Base-by-base conservation (phyloP, 2,113 vertebrate species). In the Hippoglossus stenolepis region DNA sequence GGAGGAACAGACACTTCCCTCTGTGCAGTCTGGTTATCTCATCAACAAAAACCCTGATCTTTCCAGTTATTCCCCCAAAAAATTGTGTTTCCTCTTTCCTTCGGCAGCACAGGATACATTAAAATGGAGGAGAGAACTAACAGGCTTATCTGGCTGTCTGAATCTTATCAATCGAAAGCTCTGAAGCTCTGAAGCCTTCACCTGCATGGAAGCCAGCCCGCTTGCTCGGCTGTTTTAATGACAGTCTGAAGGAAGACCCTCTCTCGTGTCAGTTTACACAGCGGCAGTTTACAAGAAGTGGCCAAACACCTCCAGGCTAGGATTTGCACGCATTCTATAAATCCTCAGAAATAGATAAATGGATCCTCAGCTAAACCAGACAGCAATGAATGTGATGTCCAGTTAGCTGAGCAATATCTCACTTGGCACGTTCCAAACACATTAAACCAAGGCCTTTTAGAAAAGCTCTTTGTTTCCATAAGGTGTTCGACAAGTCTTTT, bases 401-500 rank as follows among this genome's bases (percentile, higher is more conserved):
- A 80, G 79, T 85, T 84, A 80, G 75, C 82, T 71, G 82, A 80
- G 85, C 53, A 80, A 85, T 84, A 89, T 79, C 81, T 73, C 56
- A 78, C 71, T 14, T 58, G 24, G 73, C 81, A 85, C 64, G 5
- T 75, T 71, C 58, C 66, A 73, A 69, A 73, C 73, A 24, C 65
- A 28, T 71, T 57, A 68, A 79, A 80, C 75, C 38, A 49, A 80
- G 64, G 83, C 73, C 47, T 86, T 84, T 68, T 68, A 43, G 83
- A 75, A 77, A 75, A 67, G 64, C 60, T 80, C 79, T 94, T 92
- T 93, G 90, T 93, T 90, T 86, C 84, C 83, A 84, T 70, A 85
- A 91, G 90, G 90, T 89, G 89, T 90, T 86, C 75, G 82, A 78
- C 87, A 67, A 60, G 84, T 75, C 80, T 86, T 93, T 92, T 92